Base-by-base conservation (phyloP, 2,888 invertebrate species). In the Dorcus parallelipipedus region DNA sequence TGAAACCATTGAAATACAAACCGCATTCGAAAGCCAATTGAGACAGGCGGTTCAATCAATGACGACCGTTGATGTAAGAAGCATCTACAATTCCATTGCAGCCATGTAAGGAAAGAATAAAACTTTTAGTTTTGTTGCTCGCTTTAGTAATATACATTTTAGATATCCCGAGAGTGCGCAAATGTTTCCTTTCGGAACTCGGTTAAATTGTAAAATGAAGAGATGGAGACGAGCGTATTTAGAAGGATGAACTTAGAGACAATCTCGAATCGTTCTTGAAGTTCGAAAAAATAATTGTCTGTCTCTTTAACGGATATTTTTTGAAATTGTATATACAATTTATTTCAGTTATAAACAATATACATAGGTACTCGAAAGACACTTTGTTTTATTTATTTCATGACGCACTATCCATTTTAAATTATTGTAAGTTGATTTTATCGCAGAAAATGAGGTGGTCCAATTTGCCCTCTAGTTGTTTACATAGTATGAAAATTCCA, bases 151-250 rank as follows among this genome's bases (percentile, higher is more conserved):
- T 38, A 17, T 41, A 17, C 51, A 9, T 71, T 69, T 51, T 58
- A 72, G 71, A 47, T 68, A 62, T 61, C 73, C 71, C 7, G 67
- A 67, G 54, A 62, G 63, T 38, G 63, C 69, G 8, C 23, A 48
- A n/a, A 40, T 63, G 23, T 66, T 64, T 49, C 66, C 68, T 1
- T 70, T 64, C 14, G 56, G 57, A 5, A 53, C 56, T 9, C 47
- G 52, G n/a, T 45, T 62, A n/a, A 59, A 57, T 17, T 54, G 62
- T 23, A 62, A 62, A 45, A 62, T 62, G 59, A 55, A 54, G 6
- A 54, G 62, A 10, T 62, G 62, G 62, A 51, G 62, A 26, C 47
- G 59, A n/a, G 41, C 59, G 3, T 52, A 47, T 49, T 38, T 55
- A 26, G 55, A 55, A 33, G 33, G 40, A 33, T 7, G 6, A 45